phyloP scores from a whole-genome alignment of 2,113 vertebrate species.

The Charina bottae region DNA sequence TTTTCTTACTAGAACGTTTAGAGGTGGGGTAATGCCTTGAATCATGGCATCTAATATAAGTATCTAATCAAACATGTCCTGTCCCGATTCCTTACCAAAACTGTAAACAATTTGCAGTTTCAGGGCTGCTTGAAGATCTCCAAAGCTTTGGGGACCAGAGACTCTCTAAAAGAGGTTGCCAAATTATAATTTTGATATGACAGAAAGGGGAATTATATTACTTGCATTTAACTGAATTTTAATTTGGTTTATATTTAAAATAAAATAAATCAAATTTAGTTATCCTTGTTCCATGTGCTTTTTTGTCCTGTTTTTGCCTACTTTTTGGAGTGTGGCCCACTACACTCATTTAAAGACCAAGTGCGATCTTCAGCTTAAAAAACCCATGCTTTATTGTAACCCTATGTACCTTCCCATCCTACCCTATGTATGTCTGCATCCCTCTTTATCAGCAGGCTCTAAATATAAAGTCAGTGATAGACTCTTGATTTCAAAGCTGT shows the following conservation, averaged over 20 bases:
- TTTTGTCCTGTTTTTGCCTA: background rate
- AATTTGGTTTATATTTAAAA: background rate
- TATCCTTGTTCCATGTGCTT: background rate
- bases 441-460: background rate
- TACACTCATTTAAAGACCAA: background rate
- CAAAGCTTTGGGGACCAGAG: background rate
- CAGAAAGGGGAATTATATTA: background rate
- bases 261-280: background rate
- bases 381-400: background rate
- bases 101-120: background rate
- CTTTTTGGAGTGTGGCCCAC: background rate
- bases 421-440: background rate
- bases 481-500: background rate
- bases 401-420: background rate
- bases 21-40: background rate
- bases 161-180: background rate
- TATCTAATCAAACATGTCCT: background rate
- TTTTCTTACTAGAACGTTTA: background rate
- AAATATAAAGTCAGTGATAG: background rate
- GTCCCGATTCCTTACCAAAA: background rate
- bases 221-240: background rate
- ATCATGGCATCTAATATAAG: background rate
- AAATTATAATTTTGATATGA: conserved; percentile 1
- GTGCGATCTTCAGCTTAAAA: background rate
- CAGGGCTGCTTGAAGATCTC: background rate